phyloP scores from a whole-genome alignment of 2,888 invertebrate genomes.

The Melipona beecheii region DNA sequence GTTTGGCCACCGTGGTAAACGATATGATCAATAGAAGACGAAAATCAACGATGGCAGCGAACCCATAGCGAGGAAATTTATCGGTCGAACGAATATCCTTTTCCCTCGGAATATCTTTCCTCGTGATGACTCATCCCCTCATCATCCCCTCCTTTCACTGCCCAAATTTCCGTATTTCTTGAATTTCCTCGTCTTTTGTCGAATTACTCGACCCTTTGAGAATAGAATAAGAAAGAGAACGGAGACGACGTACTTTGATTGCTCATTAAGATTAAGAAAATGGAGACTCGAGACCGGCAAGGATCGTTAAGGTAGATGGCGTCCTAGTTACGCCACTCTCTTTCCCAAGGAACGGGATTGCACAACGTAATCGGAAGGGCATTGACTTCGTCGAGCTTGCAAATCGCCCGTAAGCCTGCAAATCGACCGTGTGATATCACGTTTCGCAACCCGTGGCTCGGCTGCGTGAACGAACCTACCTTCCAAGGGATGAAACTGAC shows the following conservation, averaged over 20 bases:
- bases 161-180: background rate
- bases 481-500: slow-evolving; percentile 27
- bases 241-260: background rate
- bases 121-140: background rate
- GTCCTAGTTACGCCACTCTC: slow-evolving; percentile 12
- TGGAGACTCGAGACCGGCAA: background rate
- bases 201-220: too few species aligned
- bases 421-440: slow-evolving; percentile 57
- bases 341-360: slow-evolving; percentile 34
- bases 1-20: background rate
- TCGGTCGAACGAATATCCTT: background rate
- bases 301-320: slow-evolving; percentile 12
- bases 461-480: slow-evolving; percentile 11
- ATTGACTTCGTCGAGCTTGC: slow-evolving; percentile 58
- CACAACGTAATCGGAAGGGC: slow-evolving; percentile 52
- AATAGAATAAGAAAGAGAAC: background rate
- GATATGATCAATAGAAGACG: background rate
- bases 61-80: background rate
- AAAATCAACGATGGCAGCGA: background rate
- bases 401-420: slow-evolving; percentile 55
- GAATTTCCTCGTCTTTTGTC: background rate
- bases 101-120: background rate
- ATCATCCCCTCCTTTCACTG: too few species aligned
- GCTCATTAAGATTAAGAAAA: background rate
- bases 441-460: slow-evolving; percentile 45